Conservation (phyloP, 2,113 vertebrate genomes). For the Actenoides hombroni region DNA sequence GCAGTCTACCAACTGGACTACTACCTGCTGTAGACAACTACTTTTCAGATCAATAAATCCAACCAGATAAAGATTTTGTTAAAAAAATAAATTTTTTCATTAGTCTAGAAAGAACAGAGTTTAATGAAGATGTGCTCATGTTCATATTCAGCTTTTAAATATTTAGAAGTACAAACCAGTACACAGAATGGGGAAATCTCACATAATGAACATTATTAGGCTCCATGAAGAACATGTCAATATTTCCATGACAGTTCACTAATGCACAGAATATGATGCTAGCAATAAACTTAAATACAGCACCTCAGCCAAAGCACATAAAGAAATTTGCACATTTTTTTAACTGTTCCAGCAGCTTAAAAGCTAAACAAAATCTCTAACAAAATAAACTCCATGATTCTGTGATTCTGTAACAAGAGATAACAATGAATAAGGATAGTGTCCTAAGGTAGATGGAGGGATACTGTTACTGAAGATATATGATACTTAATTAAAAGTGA, state of each 20-base stretch:
- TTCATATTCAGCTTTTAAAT: background rate
- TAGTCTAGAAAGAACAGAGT: background rate
- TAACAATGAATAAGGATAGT: constrained; percentile 22
- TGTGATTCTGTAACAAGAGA: background rate
- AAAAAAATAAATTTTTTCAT: background rate
- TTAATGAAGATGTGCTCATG: background rate
- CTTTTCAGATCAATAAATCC: background rate
- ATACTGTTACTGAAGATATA: constrained; percentile 26
- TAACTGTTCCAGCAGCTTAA: background rate
- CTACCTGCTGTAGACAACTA: background rate
- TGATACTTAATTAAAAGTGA: constrained; percentile 52
- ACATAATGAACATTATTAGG: background rate
- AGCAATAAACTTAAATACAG: background rate
- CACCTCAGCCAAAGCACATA: background rate
- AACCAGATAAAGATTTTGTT: background rate
- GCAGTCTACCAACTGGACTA: background rate
- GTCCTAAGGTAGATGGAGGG: constrained; percentile 19
- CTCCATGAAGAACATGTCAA: background rate
- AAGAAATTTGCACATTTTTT: background rate
- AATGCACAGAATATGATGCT: background rate
- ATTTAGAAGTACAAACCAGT: background rate
- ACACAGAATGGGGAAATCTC: background rate
- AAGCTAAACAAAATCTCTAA: background rate
- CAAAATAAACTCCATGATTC: background rate
- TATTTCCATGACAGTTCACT: background rate